These are phyloP conservation scores for Cephus rjabovi DNA, from an alignment of 2,888 invertebrate genomes.

Conservation along the genomic window DNA sequence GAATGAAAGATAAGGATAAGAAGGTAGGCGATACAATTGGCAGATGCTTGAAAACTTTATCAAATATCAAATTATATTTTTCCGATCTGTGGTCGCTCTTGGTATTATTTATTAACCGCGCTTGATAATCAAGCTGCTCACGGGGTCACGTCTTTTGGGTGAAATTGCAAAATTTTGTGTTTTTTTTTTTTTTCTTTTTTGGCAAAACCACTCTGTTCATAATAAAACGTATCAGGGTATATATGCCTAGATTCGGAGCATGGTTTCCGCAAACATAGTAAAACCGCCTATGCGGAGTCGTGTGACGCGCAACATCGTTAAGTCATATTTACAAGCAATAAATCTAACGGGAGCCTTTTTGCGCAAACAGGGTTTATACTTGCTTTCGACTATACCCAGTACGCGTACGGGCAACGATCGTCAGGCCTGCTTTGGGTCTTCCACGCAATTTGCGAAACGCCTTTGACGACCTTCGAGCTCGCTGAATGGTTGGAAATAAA, in stretches of 20 bases:
- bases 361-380: not conserved
- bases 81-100: not conserved
- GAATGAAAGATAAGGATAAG: not conserved
- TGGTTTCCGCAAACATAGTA: not conserved
- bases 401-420: not conserved
- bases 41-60: not conserved
- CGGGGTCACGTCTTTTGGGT: too few relatives aligned
- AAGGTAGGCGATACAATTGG: not conserved
- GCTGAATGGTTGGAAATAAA: not conserved
- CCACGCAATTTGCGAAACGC: not conserved
- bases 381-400: not conserved
- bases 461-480: not conserved
- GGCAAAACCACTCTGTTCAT: not conserved
- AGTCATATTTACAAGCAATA: not conserved
- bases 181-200: not conserved
- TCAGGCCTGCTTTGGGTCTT: not conserved
- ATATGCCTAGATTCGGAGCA: not conserved
- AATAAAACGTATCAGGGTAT: not conserved
- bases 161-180: not conserved
- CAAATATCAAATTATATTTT: not conserved
- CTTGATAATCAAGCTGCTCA: too few relatives aligned
- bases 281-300: not conserved
- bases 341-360: not conserved
- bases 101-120: not conserved
- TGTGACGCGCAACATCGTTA: not conserved